Base-by-base conservation (phyloP, 1,140 invertebrate species). In the Papilio polytes region DNA sequence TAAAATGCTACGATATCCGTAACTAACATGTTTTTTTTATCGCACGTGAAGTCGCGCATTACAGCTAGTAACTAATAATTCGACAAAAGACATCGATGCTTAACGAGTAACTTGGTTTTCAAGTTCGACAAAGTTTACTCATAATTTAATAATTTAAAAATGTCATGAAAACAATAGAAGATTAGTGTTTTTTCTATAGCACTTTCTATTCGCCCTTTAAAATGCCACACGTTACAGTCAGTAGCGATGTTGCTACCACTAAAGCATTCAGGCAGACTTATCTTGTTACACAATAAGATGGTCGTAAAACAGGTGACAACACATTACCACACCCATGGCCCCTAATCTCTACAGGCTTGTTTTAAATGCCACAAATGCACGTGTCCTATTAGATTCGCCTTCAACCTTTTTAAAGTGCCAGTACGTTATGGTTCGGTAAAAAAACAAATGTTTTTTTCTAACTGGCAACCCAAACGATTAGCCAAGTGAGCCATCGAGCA, bases 401-500 rank as follows among this genome's bases (percentile, higher is more conserved):
- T 90, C 90, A 90, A 91, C 89, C 91, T 94, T 94, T 70, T 94
- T 93, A 89, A 94, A 94, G 92, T 92, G 88, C 85, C 85, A 88
- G 86, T 88, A 90, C 89, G 88, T 90, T 92, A 87, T 88, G 90
- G 88, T 86, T 88, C 86, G 82, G 88, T 89, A 85, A 84, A 85
- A n/a, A 90, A 88, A 90, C 85, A 87, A 87, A 89, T 87, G 85
- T 88, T 88, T 86, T 90, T 91, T 88, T 87, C 85, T 80, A 85
- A 89, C 87, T 87, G 83, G 87, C 87, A 88, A 87, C 88, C 88
- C 84, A 85, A 85, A 86, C 90, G 93, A 93, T 94, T 94, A 93
- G 92, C 93, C 91, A 93, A 94, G 92, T 94, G 93, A 94, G 90
- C 93, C 90, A 94, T 92, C 89, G 90, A 86, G 81, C 85, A 88